Conservation (phyloP, 2,797 vertebrate species). For the Todus mexicanus region DNA sequence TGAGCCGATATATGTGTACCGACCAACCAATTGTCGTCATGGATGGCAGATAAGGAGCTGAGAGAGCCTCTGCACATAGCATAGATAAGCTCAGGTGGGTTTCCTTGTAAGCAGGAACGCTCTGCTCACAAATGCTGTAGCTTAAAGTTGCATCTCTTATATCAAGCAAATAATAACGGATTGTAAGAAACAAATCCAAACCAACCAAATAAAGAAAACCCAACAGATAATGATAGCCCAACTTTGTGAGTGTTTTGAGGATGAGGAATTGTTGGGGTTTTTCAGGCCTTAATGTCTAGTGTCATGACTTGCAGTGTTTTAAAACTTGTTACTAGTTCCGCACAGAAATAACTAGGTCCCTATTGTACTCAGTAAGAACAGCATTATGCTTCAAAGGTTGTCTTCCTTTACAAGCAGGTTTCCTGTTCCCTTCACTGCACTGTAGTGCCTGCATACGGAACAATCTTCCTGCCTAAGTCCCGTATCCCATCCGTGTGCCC, state of each 20-base stretch:
- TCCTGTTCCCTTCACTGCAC: background rate
- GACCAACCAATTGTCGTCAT: background rate
- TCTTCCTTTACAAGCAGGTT: background rate
- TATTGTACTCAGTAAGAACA: background rate
- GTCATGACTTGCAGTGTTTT: background rate
- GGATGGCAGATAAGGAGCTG: background rate
- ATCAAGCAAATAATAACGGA: background rate
- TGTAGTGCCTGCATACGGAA: accelerated
- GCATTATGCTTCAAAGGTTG: background rate
- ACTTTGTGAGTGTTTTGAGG: background rate
- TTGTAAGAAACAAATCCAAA: background rate
- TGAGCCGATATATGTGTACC: background rate
- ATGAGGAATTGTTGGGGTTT: background rate
- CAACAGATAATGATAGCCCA: background rate
- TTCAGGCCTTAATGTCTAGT: background rate
- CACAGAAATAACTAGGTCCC: background rate
- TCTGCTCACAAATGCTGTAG: background rate
- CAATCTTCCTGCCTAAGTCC: background rate
- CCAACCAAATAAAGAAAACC: no score
- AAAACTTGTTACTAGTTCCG: background rate
- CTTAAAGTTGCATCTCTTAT: background rate
- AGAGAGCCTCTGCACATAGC: background rate
- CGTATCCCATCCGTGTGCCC: background rate
- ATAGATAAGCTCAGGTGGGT: background rate
- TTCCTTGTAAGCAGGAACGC: background rate